phyloP scores from a whole-genome alignment of 2,113 vertebrate species.

The Dicentrarchus labrax region DNA sequence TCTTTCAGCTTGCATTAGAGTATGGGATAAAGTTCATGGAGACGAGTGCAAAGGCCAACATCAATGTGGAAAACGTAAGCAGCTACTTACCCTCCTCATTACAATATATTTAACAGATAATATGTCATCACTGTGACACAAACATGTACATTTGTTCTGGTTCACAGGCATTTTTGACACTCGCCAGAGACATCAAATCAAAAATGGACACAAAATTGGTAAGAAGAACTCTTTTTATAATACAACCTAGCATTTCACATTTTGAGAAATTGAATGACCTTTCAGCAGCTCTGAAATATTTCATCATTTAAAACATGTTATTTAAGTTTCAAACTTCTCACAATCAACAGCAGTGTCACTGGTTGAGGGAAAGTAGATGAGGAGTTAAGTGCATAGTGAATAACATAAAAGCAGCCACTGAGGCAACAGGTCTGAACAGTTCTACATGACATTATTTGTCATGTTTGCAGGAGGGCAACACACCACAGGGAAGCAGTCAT shows the following conservation, averaged over 20 bases:
- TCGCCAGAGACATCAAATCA: constrained; percentile 98
- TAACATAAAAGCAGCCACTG: background rate
- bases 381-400: background rate
- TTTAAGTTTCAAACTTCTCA: background rate
- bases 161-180: constrained; percentile 94
- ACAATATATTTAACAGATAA: background rate
- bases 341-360: too few species aligned
- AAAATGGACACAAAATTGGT: constrained; percentile 99
- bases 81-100: background rate
- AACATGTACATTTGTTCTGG: background rate
- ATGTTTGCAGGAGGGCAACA: constrained; percentile 91
- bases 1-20: constrained; percentile 90
- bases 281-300: too few species aligned
- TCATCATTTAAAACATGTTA: too few species aligned
- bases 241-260: background rate
- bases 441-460: background rate
- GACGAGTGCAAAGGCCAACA: constrained; percentile 98
- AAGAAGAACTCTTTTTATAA: constrained; percentile 63
- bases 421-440: background rate
- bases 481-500: constrained; percentile 92
- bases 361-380: background rate
- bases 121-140: background rate
- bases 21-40: constrained; percentile 99
- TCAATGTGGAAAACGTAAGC: constrained; percentile 98
- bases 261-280: background rate